A percentile compares a stretch with the other conserved stretches of the same genome.
These are phyloP conservation scores for Pollenia amentaria DNA, from an alignment of 2,888 invertebrate genomes.

Conservation along the genomic window DNA sequence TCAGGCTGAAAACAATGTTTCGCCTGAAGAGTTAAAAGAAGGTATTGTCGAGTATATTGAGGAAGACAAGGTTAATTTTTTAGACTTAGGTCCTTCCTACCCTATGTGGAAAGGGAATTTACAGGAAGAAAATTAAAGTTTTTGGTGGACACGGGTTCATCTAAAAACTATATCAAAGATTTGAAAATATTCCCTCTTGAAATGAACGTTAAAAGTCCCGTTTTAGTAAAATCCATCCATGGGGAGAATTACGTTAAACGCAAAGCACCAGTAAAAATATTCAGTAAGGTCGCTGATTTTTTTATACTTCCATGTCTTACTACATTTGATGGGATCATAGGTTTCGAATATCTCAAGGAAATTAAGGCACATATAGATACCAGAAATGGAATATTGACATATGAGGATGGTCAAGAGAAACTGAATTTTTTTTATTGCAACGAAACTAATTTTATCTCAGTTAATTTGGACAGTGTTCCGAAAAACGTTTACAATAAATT, in stretches of 20 bases:
- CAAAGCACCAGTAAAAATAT: constrained; percentile 8
- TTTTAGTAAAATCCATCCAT: constrained; percentile 46
- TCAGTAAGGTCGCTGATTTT: constrained; percentile 11
- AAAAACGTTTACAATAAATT: neutral
- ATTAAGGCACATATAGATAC: constrained; percentile 19
- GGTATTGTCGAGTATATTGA: constrained; percentile 3
- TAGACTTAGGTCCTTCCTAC: neutral
- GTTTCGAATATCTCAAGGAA: constrained; percentile 33
- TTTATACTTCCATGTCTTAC: constrained; percentile 36
- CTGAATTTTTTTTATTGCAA: constrained; percentile 17
- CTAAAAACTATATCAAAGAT: constrained; percentile 21
- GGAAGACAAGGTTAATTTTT: constrained; percentile 11
- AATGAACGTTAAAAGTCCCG: constrained; percentile 36
- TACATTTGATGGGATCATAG: constrained; percentile 45
- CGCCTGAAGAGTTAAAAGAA: constrained; percentile 9
- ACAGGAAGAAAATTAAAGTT: neutral
- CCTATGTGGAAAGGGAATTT: constrained; percentile 12
- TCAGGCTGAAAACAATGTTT: constrained; percentile 6
- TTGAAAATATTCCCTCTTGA: neutral
- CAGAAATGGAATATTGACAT: constrained; percentile 13
- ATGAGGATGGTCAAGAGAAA: constrained; percentile 1
- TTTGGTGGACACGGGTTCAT: constrained; percentile 6
- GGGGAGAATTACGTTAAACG: constrained; percentile 19
- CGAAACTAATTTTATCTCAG: constrained; percentile 16
- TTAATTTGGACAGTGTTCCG: constrained; percentile 1